Percentiles rank a stretch among this genome's conserved stretches.
Conservation (phyloP, 2,888 invertebrate species). For the Idaea aversata region DNA sequence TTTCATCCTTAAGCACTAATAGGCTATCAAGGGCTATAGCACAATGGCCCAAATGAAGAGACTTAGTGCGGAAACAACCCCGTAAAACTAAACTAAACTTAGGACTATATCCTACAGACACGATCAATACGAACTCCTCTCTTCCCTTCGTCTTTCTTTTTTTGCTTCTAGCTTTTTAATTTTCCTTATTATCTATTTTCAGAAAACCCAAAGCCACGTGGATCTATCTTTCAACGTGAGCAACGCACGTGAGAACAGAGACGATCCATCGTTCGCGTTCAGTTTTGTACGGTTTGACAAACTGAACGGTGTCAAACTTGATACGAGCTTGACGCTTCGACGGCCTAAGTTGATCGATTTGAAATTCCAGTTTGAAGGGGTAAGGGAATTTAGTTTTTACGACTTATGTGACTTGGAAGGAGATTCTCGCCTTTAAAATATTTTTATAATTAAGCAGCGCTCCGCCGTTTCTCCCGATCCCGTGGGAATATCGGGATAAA, state of each 20-base stretch:
- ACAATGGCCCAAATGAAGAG: too few species aligned
- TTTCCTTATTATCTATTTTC: conserved; percentile 32
- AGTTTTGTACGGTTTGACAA: conserved; percentile 82
- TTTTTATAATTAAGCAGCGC: too few species aligned
- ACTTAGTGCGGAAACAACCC: too few species aligned
- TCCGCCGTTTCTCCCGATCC: too few species aligned
- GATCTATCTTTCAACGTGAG: conserved; percentile 87
- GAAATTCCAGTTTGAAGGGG: conserved; percentile 81
- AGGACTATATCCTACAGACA: too few species aligned
- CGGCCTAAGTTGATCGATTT: conserved; percentile 83
- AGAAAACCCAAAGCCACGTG: conserved; percentile 86
- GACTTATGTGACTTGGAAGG: not conserved
- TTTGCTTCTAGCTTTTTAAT: not conserved
- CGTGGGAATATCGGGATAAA: too few species aligned
- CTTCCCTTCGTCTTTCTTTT: too few species aligned
- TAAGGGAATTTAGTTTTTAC: conserved; percentile 28
- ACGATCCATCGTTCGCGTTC: conserved; percentile 82
- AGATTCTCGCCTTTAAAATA: too few species aligned
- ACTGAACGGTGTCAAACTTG: conserved; percentile 81
- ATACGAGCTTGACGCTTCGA: conserved; percentile 82
- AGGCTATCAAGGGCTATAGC: too few species aligned
- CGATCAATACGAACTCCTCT: too few species aligned
- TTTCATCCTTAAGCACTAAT: too few species aligned
- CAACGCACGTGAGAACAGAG: conserved; percentile 81
- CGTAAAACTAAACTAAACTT: too few species aligned